Evolutionary conservation across 2,888 invertebrate genomes (phyloP).

Genomic region (Nemoura dubitans): DNA sequence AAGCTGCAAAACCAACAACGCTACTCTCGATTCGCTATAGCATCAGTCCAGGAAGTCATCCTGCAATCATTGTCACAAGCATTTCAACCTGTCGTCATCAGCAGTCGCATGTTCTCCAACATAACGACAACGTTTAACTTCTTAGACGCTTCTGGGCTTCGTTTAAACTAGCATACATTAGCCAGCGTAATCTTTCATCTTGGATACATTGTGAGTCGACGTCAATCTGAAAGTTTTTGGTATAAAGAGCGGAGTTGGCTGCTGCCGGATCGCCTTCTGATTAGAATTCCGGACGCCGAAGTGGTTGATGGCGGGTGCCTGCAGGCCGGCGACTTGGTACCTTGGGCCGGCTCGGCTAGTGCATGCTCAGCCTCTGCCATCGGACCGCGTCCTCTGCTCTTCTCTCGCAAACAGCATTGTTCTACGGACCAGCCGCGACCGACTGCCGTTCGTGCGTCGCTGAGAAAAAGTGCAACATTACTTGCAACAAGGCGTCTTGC

Average conservation of each 20-base stretch:
- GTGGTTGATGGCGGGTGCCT: background rate
- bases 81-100: background rate
- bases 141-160: background rate
- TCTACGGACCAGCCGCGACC: background rate
- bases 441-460: background rate
- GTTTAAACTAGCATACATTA: background rate
- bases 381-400: too few species aligned
- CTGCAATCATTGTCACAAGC: background rate
- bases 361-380: background rate
- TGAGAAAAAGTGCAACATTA: conserved; percentile 19
- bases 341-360: background rate
- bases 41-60: too few species aligned
- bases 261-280: background rate
- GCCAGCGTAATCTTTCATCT: background rate
- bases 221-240: background rate
- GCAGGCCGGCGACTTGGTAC: background rate
- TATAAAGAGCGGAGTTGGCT: background rate
- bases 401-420: background rate
- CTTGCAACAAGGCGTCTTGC: conserved; percentile 8
- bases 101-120: background rate
- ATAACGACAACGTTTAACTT: background rate
- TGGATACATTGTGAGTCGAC: background rate
- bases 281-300: background rate
- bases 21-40: too few species aligned
- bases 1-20: too few species aligned